Base-by-base conservation (phyloP, 2,888 invertebrate genomes). In the Cartodere bifasciata region DNA sequence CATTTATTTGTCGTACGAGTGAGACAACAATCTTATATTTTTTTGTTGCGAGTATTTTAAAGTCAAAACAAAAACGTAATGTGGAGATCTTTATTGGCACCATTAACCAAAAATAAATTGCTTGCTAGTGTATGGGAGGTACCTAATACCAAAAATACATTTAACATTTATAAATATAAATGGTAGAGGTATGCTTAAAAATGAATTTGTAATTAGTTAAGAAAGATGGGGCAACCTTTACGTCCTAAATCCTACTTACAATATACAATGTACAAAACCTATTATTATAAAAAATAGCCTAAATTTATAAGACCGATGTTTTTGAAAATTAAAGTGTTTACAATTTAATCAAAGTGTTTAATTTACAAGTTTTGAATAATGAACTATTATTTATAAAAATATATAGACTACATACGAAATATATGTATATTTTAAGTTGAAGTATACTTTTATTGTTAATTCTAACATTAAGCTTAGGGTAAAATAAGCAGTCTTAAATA, bases 221-320 rank as follows among this genome's bases (percentile, higher is more conserved):
- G 29, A 28, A 37, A 37, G 35, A n/a, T n/a, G 35, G 35, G 35
- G 30, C 21, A 35, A 34, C 38, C 44, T 43, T 37, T 40, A 46
- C 39, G 40, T 40, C 47, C 42, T 45, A 43, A 48, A 44, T 45
- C 39, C 41, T 45, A 45, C 47, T 48, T 55, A 53, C 48, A 52
- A 49, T 57, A 53, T 55, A 58, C 56, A 60, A 59, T 59, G 57
- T 60, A 59, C 58, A 60, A 58, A 58, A 60, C 51, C 53, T 56
- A 51, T 47, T 47, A 47, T 52, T 53, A 56, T 54, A 56, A 55
- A 56, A 55, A 53, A 55, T 55, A 56, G 46, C 46, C 53, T 56
- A 53, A 41, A n/a, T n/a, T n/a, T n/a, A n/a, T n/a, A n/a, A n/a
- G n/a, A n/a, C n/a, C n/a, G n/a, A n/a, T n/a, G n/a, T n/a, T n/a